Evolutionary conservation across 2,797 vertebrate genomes (phyloP), one percentile per base, ranked within the genome.

Genomic region (Protosalanx chinensis): DNA sequence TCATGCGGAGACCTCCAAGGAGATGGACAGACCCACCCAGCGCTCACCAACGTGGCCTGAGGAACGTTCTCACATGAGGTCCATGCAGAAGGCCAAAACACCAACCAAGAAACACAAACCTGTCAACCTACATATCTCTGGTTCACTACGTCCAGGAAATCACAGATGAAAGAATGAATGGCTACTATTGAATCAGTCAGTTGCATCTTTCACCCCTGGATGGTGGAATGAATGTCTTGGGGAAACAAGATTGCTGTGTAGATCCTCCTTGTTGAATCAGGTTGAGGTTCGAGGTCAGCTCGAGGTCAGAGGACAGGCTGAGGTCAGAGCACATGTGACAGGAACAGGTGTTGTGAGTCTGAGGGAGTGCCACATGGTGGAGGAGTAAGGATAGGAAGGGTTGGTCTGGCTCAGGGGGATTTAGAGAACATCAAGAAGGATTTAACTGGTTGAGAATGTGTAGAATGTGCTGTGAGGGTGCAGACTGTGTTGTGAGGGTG

Each of bases 161-260:
- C 84, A 69, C 79, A 56, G 4, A 76, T 68, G 79, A 85, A 83
- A 67, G 77, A 76, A 86, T 18, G 82, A 80, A 81, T 81, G 81
- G 78, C 76, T 86, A 77, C 87, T 89, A 86, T 90, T 86, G 84
- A 86, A 90, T 78, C 79, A 88, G 87, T 90, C 87, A 85, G 84
- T 82, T 76, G 85, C 70, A 77, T 71, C 67, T 78, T 85, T 88
- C 78, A 79, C 72, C 83, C 67, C 6, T 20, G 59, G 7, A 23
- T 16, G n/a, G n/a, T n/a, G 58, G 58, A 41, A 8, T 41, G 37
- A 41, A 41, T 41, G 37, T 10, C 37, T 41, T 41, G 23, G 57
- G 57, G 6, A 68, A 81, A 74, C 71, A 76, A 77, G 83, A 70
- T 84, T 62, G 71, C 71, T 86, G 84, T 88, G 79, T 82, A 91